These are phyloP conservation scores for Ctena decussata DNA, from an alignment of 2,888 invertebrate genomes.

Conservation along the genomic window DNA sequence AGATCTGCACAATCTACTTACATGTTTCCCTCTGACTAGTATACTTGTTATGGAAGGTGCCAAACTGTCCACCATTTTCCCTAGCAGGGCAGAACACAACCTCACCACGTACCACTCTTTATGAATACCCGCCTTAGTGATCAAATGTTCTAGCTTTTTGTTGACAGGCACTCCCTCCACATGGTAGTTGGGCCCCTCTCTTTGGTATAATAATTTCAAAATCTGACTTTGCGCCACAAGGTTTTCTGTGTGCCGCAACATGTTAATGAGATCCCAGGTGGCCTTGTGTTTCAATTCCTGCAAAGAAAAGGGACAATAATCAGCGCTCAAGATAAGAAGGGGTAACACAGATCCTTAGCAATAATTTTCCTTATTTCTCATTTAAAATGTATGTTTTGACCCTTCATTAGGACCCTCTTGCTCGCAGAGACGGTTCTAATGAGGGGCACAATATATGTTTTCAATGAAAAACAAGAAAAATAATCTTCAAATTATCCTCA, in stretches of 20 bases:
- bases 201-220: constrained; percentile 92
- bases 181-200: constrained; percentile 93
- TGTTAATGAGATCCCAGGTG: constrained; percentile 92
- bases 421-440: too few relatives aligned
- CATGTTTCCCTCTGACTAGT: constrained; percentile 99
- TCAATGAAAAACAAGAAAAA: too few relatives aligned
- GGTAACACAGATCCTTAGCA: too few relatives aligned
- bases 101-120: constrained; percentile 92
- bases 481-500: too few relatives aligned
- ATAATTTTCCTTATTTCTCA: too few relatives aligned
- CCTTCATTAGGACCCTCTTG: too few relatives aligned
- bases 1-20: constrained; percentile 82
- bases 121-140: constrained; percentile 85
- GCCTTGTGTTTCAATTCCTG: constrained; percentile 90
- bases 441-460: too few relatives aligned
- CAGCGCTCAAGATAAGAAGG: too few relatives aligned
- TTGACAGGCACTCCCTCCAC: constrained; percentile 88
- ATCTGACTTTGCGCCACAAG: constrained; percentile 94
- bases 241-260: constrained; percentile 90
- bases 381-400: too few relatives aligned
- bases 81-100: constrained; percentile 96
- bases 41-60: constrained; percentile 99
- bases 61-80: constrained; percentile 98
- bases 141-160: constrained; percentile 87
- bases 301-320: neutral